These are phyloP conservation scores for Gymnocypris eckloni DNA, from an alignment of 2,797 vertebrate genomes.

Conservation along the genomic window DNA sequence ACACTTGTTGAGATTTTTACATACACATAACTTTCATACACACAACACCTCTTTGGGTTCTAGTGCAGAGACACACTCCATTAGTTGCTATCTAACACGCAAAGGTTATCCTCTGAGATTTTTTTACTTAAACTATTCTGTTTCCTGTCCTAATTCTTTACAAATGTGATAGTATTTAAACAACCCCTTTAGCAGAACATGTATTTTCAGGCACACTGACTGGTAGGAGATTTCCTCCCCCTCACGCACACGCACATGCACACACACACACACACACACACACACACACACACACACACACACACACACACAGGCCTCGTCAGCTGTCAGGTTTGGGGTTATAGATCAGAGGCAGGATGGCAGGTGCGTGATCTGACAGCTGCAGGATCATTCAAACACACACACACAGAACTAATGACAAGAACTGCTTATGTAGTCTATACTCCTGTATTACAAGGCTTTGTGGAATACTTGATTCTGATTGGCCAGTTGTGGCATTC, in stretches of 20 bases:
- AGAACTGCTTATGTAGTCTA: slow-evolving; percentile 16
- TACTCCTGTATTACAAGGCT: background rate
- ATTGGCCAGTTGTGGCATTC: background rate
- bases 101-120: background rate
- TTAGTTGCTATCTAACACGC: background rate
- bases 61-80: background rate
- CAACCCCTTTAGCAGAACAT: background rate
- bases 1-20: background rate
- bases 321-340: slow-evolving; percentile 67
- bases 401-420: slow-evolving; percentile 1
- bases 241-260: slow-evolving; percentile 45
- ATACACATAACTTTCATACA: background rate
- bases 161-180: background rate
- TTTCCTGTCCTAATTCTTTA: background rate
- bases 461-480: slow-evolving; percentile 23
- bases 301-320: slow-evolving; percentile 66
- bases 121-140: background rate
- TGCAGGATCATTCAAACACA: slow-evolving; percentile 69
- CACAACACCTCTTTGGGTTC: background rate
- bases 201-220: background rate
- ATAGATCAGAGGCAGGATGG: slow-evolving; percentile 71
- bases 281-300: slow-evolving; percentile 29
- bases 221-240: slow-evolving; percentile 55
- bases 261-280: slow-evolving; percentile 22
- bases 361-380: slow-evolving; percentile 79